Conservation (phyloP, 2,797 vertebrate species). For the Siniperca scherzeri region DNA sequence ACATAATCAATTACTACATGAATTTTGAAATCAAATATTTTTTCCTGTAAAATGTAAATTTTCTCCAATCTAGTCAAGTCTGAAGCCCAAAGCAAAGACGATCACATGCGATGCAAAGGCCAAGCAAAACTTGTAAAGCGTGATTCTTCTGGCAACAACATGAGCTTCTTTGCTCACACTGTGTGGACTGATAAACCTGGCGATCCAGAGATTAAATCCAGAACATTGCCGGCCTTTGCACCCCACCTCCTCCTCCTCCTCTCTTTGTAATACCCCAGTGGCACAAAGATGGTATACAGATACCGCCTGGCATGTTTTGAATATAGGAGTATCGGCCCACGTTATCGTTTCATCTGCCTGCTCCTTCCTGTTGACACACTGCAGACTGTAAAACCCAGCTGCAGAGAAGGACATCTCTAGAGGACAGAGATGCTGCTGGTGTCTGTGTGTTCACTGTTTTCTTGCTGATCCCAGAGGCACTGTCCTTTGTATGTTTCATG, state of each 20-base stretch:
- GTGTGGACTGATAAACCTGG: conserved; percentile 12
- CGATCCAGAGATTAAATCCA: conserved; percentile 33
- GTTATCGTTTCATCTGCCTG: conserved; percentile 62
- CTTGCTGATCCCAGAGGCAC: conserved; percentile 9
- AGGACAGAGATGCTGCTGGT: conserved; percentile 35
- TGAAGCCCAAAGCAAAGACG: background rate
- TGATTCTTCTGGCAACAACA: background rate
- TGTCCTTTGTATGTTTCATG: conserved; percentile 1
- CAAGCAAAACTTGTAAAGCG: background rate
- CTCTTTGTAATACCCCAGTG: conserved; percentile 10
- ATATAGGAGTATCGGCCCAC: conserved; percentile 52
- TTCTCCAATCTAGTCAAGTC: conserved; percentile 17
- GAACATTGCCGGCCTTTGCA: background rate
- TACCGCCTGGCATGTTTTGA: conserved; percentile 56
- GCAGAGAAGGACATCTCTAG: conserved; percentile 29
- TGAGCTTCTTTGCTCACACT: conserved; percentile 15
- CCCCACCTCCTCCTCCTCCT: background rate
- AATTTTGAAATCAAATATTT: conserved; percentile 38
- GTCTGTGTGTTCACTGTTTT: conserved; percentile 12
- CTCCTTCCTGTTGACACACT: conserved; percentile 69
- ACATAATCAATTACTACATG: conserved; percentile 41
- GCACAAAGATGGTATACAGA: conserved; percentile 50
- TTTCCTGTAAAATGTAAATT: conserved; percentile 19
- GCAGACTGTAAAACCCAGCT: background rate
- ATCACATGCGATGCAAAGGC: conserved; percentile 13